Conservation (phyloP, 2,888 invertebrate genomes). For the Brassicogethes aeneus region DNA sequence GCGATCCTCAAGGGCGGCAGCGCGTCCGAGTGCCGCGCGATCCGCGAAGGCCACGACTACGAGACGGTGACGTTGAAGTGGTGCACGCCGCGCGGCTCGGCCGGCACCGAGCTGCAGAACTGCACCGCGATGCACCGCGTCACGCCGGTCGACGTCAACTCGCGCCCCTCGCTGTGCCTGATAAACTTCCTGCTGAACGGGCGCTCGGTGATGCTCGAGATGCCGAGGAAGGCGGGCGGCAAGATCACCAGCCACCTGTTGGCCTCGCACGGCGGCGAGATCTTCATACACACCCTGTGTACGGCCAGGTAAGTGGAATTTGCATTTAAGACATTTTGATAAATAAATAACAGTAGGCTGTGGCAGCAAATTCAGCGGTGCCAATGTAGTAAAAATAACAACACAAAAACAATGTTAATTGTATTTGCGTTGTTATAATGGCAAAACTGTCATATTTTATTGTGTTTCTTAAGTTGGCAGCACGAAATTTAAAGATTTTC, state of each 20-base stretch:
- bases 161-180: constrained; percentile 91
- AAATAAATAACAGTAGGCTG: no score
- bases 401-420: no score
- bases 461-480: no score
- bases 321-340: no score
- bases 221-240: constrained; percentile 74
- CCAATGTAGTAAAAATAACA: no score
- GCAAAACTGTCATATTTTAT: no score
- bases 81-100: constrained; percentile 91
- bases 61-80: constrained; percentile 87
- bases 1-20: constrained; percentile 63
- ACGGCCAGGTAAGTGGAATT: constrained; percentile 47
- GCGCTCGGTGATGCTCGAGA: constrained; percentile 84
- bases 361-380: no score
- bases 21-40: constrained; percentile 52
- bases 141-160: constrained; percentile 94
- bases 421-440: no score
- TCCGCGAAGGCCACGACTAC: constrained; percentile 66
- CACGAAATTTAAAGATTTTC: no score
- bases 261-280: constrained; percentile 90
- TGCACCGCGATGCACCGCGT: constrained; percentile 82
- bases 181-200: constrained; percentile 96
- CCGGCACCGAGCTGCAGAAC: constrained; percentile 70
- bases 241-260: constrained; percentile 88
- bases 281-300: constrained; percentile 87